Evolutionary conservation across 2,888 invertebrate species (phyloP).

Genomic region (Sinohyriopsis cumingii): DNA sequence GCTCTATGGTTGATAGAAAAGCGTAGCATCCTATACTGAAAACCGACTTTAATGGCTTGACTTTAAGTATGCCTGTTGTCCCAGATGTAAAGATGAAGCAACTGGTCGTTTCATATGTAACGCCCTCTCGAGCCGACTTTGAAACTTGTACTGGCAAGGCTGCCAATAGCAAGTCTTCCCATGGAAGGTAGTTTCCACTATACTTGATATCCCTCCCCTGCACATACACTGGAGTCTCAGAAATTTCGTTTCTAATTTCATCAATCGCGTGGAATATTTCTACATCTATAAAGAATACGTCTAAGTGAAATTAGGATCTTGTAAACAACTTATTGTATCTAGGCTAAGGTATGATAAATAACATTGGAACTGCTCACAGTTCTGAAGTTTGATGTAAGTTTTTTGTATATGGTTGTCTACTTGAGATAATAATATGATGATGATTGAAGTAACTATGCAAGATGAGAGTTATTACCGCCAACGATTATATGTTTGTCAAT

Average conservation of each 20-base stretch:
- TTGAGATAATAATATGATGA: too few relatives aligned
- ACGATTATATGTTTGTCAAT: too few relatives aligned
- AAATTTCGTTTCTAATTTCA: slow-evolving; percentile 44
- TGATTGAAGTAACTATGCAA: too few relatives aligned
- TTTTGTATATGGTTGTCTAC: too few relatives aligned
- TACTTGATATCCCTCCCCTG: slow-evolving; percentile 33
- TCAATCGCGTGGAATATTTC: slow-evolving; percentile 49
- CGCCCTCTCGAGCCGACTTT: slow-evolving; percentile 25
- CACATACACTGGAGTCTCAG: slow-evolving; percentile 44
- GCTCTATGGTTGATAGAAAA: too few relatives aligned
- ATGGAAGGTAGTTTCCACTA: slow-evolving; percentile 35
- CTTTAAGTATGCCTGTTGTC: slow-evolving; percentile 55
- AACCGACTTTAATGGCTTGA: too few relatives aligned
- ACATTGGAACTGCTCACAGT: too few relatives aligned
- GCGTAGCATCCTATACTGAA: too few relatives aligned
- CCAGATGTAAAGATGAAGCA: slow-evolving; percentile 95
- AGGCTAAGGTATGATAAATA: too few relatives aligned
- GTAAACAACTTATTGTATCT: too few relatives aligned
- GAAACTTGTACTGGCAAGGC: slow-evolving; percentile 38
- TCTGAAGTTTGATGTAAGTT: too few relatives aligned
- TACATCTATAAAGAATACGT: slow-evolving; percentile 32
- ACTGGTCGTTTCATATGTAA: slow-evolving; percentile 71
- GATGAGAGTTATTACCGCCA: too few relatives aligned
- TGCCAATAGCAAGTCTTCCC: slow-evolving; percentile 47
- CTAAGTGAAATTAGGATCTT: background rate